Evolutionary conservation across 2,113 vertebrate genomes (phyloP).

Genomic region (Monopterus albus): DNA sequence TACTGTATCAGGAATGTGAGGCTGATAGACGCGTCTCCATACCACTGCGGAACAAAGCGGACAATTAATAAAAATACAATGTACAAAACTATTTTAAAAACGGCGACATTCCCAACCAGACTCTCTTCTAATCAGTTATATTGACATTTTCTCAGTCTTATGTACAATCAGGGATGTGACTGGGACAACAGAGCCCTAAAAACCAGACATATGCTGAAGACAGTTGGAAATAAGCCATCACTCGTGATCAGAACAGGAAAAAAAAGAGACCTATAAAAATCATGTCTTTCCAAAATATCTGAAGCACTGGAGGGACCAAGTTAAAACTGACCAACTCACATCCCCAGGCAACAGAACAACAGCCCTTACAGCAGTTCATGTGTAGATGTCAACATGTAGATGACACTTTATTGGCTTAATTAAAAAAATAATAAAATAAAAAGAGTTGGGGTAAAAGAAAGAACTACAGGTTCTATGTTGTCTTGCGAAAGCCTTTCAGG

Average conservation of each 20-base stretch:
- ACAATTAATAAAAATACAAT: conserved; percentile 46
- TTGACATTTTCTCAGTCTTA: conserved; percentile 68
- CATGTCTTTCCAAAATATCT: conserved; percentile 3
- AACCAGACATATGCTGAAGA: no score
- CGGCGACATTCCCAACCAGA: conserved; percentile 13
- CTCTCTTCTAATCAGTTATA: conserved; percentile 22
- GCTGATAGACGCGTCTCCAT: background rate
- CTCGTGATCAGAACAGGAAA: background rate
- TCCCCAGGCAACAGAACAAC: conserved; percentile 35
- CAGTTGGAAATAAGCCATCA: conserved; percentile 1
- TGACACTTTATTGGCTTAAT: conserved; percentile 8
- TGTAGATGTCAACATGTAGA: conserved; percentile 22
- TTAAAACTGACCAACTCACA: conserved; percentile 6
- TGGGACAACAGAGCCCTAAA: conserved; percentile 9
- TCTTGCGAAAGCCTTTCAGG: conserved; percentile 98
- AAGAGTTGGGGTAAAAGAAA: conserved; percentile 6
- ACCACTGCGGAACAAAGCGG: background rate
- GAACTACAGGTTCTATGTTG: conserved; percentile 84
- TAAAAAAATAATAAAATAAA: conserved; percentile 10
- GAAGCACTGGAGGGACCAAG: background rate
- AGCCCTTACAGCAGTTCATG: conserved; percentile 40
- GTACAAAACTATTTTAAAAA: conserved; percentile 62
- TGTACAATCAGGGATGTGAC: conserved; percentile 61
- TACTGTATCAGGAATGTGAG: conserved; percentile 22
- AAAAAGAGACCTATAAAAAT: conserved; percentile 15